Percentiles rank a stretch among this genome's conserved stretches.
phyloP scores from a whole-genome alignment of 2,888 invertebrate genomes.

The Cetonia aurata region DNA sequence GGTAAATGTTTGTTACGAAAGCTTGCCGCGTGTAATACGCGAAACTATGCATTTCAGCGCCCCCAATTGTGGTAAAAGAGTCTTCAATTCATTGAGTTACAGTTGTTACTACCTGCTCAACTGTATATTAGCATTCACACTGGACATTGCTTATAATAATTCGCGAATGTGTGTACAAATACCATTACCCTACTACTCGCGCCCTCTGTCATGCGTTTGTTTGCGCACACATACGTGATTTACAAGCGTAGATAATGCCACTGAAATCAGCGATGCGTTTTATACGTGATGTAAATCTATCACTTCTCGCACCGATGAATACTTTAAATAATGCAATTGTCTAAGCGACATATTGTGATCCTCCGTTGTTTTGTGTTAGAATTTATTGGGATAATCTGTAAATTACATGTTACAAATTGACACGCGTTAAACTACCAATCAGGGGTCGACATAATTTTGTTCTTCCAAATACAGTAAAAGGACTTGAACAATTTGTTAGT shows the following conservation, averaged over 20 bases:
- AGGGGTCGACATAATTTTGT: no score
- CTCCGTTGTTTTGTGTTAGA: conserved; percentile 22
- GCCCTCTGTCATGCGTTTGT: conserved; percentile 43
- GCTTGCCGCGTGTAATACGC: no score
- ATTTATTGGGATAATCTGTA: conserved; percentile 9
- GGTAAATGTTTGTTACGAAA: no score
- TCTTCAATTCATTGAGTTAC: conserved; percentile 17
- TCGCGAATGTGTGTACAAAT: conserved; percentile 40
- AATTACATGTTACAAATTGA: no score
- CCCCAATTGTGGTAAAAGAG: neutral
- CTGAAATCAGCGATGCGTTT: conserved; percentile 56
- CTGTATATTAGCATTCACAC: conserved; percentile 26
- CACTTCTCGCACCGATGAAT: conserved; percentile 48
- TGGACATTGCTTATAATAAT: conserved; percentile 22
- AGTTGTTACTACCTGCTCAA: conserved; percentile 12
- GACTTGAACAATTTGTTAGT: no score
- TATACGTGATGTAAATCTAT: conserved; percentile 55
- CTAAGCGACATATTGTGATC: conserved; percentile 43
- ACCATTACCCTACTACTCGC: conserved; percentile 36
- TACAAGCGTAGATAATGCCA: conserved; percentile 55
- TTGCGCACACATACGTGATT: conserved; percentile 48
- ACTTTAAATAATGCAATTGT: conserved; percentile 49
- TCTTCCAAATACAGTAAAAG: no score
- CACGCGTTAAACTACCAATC: no score
- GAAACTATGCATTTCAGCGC: no score